These are phyloP conservation scores for Camponotus pennsylvanicus DNA, from an alignment of 1,140 invertebrate species.

Conservation along the genomic window DNA sequence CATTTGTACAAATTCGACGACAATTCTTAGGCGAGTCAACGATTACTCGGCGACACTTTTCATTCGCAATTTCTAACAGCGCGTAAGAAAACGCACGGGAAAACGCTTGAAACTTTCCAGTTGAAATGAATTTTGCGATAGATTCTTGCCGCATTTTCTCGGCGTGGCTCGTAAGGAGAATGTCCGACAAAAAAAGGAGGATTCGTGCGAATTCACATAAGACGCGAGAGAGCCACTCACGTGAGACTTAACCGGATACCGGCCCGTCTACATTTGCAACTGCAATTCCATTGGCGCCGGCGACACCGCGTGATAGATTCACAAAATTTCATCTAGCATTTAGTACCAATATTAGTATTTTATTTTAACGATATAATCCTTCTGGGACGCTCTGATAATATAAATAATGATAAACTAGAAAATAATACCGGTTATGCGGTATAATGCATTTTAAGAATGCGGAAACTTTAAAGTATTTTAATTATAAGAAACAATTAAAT, in stretches of 20 bases:
- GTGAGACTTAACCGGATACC: constrained; percentile 80
- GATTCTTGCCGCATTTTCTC: constrained; percentile 58
- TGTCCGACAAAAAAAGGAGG: constrained; percentile 75
- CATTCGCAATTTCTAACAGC: constrained; percentile 31
- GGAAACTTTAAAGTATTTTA: not conserved
- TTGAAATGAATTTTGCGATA: constrained; percentile 36
- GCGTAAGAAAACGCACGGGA: not conserved
- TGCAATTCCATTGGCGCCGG: constrained; percentile 76
- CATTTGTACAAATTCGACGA: constrained; percentile 43
- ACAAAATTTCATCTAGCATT: not conserved
- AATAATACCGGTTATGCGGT: too few relatives aligned
- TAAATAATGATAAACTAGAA: not conserved
- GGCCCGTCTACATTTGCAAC: constrained; percentile 76
- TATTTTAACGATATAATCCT: not conserved
- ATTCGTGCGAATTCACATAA: constrained; percentile 80
- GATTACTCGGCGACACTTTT: constrained; percentile 27
- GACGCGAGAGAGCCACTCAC: constrained; percentile 76
- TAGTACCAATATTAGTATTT: not conserved
- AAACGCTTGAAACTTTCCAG: constrained; percentile 37
- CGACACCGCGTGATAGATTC: not conserved
- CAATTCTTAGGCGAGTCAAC: not conserved
- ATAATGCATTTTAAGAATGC: not conserved
- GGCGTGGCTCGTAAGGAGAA: constrained; percentile 64
- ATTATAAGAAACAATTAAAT: not conserved
- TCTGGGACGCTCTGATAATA: not conserved